phyloP scores from a whole-genome alignment of 2,797 vertebrate genomes.

The Selene dorsalis region DNA sequence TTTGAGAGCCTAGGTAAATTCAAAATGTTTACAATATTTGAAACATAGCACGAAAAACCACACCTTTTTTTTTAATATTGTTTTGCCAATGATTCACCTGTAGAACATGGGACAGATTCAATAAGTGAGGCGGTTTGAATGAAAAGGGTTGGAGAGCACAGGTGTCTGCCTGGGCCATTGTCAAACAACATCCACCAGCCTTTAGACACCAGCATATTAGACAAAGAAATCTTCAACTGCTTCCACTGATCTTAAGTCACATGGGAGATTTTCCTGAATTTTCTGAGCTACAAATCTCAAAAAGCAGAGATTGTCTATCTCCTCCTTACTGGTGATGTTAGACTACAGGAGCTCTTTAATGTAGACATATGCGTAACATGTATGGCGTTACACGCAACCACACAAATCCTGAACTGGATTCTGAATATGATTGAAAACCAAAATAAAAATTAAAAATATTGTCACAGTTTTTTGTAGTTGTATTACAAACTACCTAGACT shows the following conservation, averaged over 20 bases:
- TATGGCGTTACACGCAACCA: too few species aligned
- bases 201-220: too few species aligned
- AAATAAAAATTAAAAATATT: background rate
- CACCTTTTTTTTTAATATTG: background rate
- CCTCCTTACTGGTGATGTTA: background rate
- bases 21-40: background rate
- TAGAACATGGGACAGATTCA: background rate
- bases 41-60: background rate
- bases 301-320: too few species aligned
- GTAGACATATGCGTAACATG: too few species aligned
- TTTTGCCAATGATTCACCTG: background rate
- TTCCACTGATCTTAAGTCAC: too few species aligned
- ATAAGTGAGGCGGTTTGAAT: background rate
- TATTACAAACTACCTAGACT: too few species aligned
- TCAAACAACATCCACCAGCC: too few species aligned
- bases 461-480: background rate
- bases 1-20: background rate
- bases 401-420: too few species aligned
- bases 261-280: too few species aligned
- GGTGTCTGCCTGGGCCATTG: too few species aligned
- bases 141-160: background rate
- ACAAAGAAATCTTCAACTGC: too few species aligned
- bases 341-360: background rate
- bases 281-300: too few species aligned
- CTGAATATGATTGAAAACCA: background rate